Evolutionary conservation across 2,797 vertebrate genomes (phyloP).

Genomic region (Cichlasoma orientale): DNA sequence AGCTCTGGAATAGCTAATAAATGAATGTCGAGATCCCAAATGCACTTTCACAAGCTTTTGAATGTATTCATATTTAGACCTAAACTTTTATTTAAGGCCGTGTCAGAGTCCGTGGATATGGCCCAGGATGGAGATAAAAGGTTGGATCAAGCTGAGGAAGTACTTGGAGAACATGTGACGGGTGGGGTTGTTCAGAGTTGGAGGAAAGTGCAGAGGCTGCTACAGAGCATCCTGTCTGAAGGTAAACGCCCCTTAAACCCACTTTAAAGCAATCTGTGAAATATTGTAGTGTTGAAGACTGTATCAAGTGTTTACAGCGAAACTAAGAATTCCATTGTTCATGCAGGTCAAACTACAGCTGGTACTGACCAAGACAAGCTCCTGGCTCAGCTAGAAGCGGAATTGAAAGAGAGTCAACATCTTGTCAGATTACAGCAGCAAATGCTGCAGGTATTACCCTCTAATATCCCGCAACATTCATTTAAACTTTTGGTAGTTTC

Average conservation of each 20-base stretch:
- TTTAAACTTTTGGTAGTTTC: background rate
- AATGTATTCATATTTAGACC: background rate
- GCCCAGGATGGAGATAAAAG: slow-evolving; percentile 17
- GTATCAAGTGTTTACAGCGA: background rate
- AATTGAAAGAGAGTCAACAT: slow-evolving; percentile 77
- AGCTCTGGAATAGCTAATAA: background rate
- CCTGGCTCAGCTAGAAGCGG: slow-evolving; percentile 73
- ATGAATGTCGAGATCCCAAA: background rate
- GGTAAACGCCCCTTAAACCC: slow-evolving; percentile 40
- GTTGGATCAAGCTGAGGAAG: slow-evolving; percentile 66
- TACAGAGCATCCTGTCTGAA: slow-evolving; percentile 51
- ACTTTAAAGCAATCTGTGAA: background rate
- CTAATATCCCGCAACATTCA: background rate
- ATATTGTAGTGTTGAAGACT: accelerated
- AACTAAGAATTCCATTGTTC: background rate
- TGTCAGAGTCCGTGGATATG: slow-evolving; percentile 26
- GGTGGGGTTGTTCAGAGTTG: slow-evolving; percentile 79
- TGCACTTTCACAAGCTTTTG: background rate
- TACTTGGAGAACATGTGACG: slow-evolving; percentile 76
- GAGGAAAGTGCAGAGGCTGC: slow-evolving; percentile 72
- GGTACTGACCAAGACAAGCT: slow-evolving; percentile 84
- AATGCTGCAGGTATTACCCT: slow-evolving; percentile 76
- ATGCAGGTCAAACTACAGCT: slow-evolving; percentile 34
- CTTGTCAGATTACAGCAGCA: slow-evolving; percentile 80
- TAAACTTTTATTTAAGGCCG: slow-evolving; percentile 39